These are phyloP conservation scores for Steinernema carpocapsae DNA, from an alignment of 2,888 invertebrate genomes.

Conservation along the genomic window DNA sequence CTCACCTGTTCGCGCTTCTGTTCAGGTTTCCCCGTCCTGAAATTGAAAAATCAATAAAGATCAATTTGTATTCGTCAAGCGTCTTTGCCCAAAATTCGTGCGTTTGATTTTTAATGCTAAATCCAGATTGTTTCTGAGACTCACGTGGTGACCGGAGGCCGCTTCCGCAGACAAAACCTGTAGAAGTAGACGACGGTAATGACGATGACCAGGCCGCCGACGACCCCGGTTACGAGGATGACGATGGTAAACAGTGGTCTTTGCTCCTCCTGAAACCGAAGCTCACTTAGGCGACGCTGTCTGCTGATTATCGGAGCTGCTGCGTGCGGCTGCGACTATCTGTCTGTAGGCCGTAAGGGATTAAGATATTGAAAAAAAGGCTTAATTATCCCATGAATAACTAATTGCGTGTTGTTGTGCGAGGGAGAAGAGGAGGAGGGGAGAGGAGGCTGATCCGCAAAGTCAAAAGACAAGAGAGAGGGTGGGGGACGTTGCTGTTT, in stretches of 20 bases:
- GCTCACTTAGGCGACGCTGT: neutral
- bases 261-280: slow-evolving; percentile 12
- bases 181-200: slow-evolving; percentile 62
- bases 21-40: slow-evolving; percentile 57
- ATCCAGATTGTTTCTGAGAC: slow-evolving; percentile 7
- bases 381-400: slow-evolving; percentile 31
- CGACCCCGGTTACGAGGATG: slow-evolving; percentile 58
- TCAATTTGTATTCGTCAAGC: neutral
- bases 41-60: slow-evolving; percentile 14
- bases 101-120: neutral
- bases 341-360: neutral
- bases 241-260: slow-evolving; percentile 36
- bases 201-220: slow-evolving; percentile 61
- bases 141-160: slow-evolving; percentile 56
- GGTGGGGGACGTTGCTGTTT: neutral
- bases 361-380: slow-evolving; percentile 23
- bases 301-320: neutral
- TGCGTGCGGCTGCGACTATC: neutral
- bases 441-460: neutral
- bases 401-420: slow-evolving; percentile 25
- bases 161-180: slow-evolving; percentile 56
- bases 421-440: neutral
- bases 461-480: neutral
- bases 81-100: slow-evolving; percentile 16
- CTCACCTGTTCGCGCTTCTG: slow-evolving; percentile 57